Percentiles rank a stretch among this genome's conserved stretches.
These are phyloP conservation scores for Dryas iulia DNA, from an alignment of 1,140 invertebrate genomes.

Conservation along the genomic window DNA sequence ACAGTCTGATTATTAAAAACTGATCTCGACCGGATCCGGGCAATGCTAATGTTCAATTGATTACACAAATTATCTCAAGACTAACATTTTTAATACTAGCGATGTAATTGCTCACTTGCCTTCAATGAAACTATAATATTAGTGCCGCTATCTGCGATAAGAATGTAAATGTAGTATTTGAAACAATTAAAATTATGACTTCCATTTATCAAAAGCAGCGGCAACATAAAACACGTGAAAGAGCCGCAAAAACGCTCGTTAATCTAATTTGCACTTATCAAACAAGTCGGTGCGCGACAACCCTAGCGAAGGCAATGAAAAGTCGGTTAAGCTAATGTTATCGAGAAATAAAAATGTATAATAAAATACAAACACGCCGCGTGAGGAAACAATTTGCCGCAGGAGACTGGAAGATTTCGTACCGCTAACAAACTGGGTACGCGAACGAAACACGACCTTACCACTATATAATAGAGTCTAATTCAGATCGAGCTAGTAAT, in stretches of 20 bases:
- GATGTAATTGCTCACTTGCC: conserved; percentile 22
- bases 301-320: conserved; percentile 77
- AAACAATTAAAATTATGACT: conserved; percentile 28
- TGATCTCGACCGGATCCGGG: conserved; percentile 23
- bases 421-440: conserved; percentile 40
- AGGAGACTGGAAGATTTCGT: conserved; percentile 78
- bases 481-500: conserved; percentile 36
- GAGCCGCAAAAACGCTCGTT: conserved; percentile 24
- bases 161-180: conserved; percentile 25
- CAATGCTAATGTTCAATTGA: conserved; percentile 28
- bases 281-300: conserved; percentile 44
- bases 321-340: conserved; percentile 81
- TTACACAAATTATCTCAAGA: conserved; percentile 14
- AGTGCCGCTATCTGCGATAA: conserved; percentile 27
- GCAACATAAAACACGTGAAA: conserved; percentile 21
- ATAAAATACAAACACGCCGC: conserved; percentile 79
- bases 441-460: conserved; percentile 49
- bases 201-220: conserved; percentile 27
- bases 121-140: conserved; percentile 24
- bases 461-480: conserved; percentile 40
- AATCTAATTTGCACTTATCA: conserved; percentile 36
- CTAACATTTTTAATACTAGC: conserved; percentile 19
- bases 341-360: conserved; percentile 81
- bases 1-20: conserved; percentile 24
- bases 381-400: conserved; percentile 80